Base-by-base conservation (phyloP, 2,113 vertebrate genomes). In the Orientallactaga bullata region DNA sequence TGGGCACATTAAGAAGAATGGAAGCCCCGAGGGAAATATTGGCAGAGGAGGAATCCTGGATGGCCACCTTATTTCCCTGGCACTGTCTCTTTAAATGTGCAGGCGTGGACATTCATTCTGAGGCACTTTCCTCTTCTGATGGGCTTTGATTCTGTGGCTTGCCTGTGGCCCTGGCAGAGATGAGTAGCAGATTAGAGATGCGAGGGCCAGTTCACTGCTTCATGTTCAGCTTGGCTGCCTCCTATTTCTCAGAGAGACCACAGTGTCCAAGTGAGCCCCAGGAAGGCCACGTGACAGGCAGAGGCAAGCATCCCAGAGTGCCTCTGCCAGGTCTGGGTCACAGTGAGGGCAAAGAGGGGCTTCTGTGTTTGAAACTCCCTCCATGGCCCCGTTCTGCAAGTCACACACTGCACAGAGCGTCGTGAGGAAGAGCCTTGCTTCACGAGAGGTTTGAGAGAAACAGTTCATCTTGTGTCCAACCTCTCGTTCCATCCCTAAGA, bases 361-460 rank as follows among this genome's bases (percentile, higher is more conserved):
- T 23, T 65, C 88, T 73, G 21, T 20, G 13, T 69, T 32, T 60
- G 60, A 73, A 51, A 5, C 23, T 88, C 42, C 20, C 30, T 32
- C 15, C 4, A 73, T 10, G 35, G 79, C 21, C 10, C 23, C 37
- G 11, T 79, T 80, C 60, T 76, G 35, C 8, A 79, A 78, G 60
- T 73, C n/a, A 77, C n/a, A 78, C 73, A 69, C n/a, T 91, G 42
- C 55, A 23, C 0, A 21, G 32, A 79, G 60, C 13, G 2, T 63
- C 66, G 60, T 78, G 42, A 91, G 32, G 63, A 77, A 89, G 55
- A 63, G 15, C 11, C 69, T 92, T 63, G 78, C 63, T 83, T 81
- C 85, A 12, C n/a, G 55, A 89, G 87, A 94, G 87, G 84, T 84
- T 88, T 65, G 32, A 86, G 89, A 73, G 82, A 79, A 83, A 55